Conservation (phyloP, 2,797 vertebrate genomes). For the Oreortyx pictus region DNA sequence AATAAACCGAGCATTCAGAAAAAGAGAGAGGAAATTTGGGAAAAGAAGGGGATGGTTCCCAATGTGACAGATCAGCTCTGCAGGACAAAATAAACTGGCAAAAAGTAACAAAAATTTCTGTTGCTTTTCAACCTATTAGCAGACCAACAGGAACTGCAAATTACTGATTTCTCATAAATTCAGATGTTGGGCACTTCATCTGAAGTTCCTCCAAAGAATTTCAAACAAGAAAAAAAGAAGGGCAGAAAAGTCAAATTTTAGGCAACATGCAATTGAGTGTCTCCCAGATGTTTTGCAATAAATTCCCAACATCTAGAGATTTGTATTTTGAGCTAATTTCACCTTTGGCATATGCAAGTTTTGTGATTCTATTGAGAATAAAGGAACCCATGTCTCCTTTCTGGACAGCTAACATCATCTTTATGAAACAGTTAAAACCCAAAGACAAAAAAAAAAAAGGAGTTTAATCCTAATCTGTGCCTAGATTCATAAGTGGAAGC, state of each 20-base stretch:
- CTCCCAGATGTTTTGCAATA: neutral
- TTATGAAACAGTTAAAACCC: neutral
- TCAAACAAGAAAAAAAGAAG: neutral
- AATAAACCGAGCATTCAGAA: slow-evolving; percentile 14
- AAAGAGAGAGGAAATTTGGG: neutral
- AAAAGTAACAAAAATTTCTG: neutral
- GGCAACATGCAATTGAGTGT: fast-evolving
- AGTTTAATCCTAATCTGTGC: neutral
- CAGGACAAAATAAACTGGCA: neutral
- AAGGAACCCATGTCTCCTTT: neutral
- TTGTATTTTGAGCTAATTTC: neutral
- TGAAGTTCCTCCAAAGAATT: neutral
- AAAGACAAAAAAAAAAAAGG: neutral
- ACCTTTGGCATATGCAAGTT: neutral
- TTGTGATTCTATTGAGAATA: neutral
- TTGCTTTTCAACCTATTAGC: neutral
- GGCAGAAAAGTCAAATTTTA: neutral
- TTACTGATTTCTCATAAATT: neutral
- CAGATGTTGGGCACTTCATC: neutral
- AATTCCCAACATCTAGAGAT: neutral
- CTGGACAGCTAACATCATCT: neutral
- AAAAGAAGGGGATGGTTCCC: neutral
- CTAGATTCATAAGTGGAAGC: neutral
- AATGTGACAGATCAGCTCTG: neutral
- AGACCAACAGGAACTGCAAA: neutral